A percentile compares a stretch with the other conserved stretches of the same genome.
Evolutionary conservation across 2,888 invertebrate species (phyloP).

Genomic region (Sphecodes monilicornis): DNA sequence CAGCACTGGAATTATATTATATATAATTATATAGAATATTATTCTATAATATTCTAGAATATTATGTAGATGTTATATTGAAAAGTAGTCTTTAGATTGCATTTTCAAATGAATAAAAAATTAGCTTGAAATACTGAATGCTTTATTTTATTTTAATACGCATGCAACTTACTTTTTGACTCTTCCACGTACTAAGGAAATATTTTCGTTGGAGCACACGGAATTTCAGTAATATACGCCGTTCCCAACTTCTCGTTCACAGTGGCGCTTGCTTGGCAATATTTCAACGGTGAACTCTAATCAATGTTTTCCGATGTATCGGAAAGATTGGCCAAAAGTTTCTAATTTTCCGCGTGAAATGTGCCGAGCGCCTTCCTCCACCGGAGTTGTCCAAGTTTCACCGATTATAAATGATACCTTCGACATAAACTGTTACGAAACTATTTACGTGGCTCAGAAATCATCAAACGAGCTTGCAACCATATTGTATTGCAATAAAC

Average conservation of each 20-base stretch:
- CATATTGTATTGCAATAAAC: neutral
- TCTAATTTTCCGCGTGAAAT: slow-evolving; percentile 47
- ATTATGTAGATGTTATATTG: too few species aligned
- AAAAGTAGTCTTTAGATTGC: too few species aligned
- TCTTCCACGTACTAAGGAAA: neutral
- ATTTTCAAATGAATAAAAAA: too few species aligned
- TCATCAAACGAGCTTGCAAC: slow-evolving; percentile 3
- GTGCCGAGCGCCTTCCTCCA: slow-evolving; percentile 8
- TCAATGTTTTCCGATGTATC: slow-evolving; percentile 49
- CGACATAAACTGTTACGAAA: slow-evolving; percentile 17
- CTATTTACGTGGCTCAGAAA: slow-evolving; percentile 21
- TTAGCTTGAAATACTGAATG: too few species aligned
- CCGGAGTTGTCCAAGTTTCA: slow-evolving; percentile 25
- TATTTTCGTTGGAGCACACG: neutral
- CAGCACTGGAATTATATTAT: too few species aligned
- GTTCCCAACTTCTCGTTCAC: slow-evolving; percentile 31
- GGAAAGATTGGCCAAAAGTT: slow-evolving; percentile 47
- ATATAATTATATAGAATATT: too few species aligned
- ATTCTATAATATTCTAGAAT: too few species aligned
- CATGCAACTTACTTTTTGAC: neutral
- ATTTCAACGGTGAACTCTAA: slow-evolving; percentile 42
- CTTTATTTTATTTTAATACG: neutral
- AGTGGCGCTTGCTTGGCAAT: slow-evolving; percentile 34
- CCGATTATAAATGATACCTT: slow-evolving; percentile 31
- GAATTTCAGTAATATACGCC: slow-evolving; percentile 1